Evolutionary conservation across 2,113 vertebrate genomes (phyloP), one percentile per base, ranked within the genome.

Genomic region (Silurus glanis): DNA sequence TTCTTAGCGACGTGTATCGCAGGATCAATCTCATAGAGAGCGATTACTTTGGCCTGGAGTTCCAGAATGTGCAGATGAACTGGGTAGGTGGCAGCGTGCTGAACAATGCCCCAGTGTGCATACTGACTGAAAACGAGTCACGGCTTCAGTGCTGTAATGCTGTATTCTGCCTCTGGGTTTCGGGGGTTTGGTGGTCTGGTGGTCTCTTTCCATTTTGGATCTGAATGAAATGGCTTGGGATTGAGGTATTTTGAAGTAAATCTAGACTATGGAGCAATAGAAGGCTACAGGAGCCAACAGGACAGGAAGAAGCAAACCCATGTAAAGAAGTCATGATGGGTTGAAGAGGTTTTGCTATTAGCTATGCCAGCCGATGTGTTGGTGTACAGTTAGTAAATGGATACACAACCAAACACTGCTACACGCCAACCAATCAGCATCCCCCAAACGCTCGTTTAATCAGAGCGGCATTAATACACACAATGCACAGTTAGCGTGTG

Each of bases 1-100:
- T 99, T 61, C 86, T 97, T 91, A 92, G 92, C 12, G 95, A 97
- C 28, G 95, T 97, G 91, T 98, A 96, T 95, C 93, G 92, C 89
- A 95, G 93, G 89, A 92, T 97, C 90, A 99, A 98, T 92, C 94
- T 99, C 92, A 95, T 97, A 9, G 98, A 99, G 89, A 96, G 95
- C 0, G 98, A 99, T 94, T 99, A 99, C 93, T 99, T 99, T 89
- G 97, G 98, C 81, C 93, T 99, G 62, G 97, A 99, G 93, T 99
- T 97, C 90, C 97, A 97, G 90, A 97, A 96, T 83, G 90, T 92
- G 87, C 97, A 95, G 89, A 95, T 97, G 85, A 95, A 91, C 83
- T 99, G 97, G 98, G 98, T 99, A 95, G 0, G 97, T 96, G 90
- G 61, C 59, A 0, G 19, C 49, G n/a, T 37, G 9, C 21, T 17